Evolutionary conservation across 2,888 invertebrate genomes (phyloP).

Genomic region (Nephrotoma appendiculata): DNA sequence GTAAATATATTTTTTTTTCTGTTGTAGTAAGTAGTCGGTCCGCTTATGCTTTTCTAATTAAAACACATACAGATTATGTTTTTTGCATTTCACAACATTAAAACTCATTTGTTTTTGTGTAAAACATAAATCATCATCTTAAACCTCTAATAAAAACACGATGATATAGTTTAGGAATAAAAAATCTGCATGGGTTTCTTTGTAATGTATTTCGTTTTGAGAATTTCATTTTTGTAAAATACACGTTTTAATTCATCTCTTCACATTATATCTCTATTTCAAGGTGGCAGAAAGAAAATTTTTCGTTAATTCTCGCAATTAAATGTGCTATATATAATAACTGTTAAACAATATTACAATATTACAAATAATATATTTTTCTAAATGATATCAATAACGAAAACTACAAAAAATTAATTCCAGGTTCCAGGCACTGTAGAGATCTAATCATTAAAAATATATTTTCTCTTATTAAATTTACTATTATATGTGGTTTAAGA

Average conservation of each 20-base stretch:
- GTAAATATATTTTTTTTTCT: slow-evolving; percentile 31
- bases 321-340: background rate
- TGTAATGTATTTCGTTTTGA: background rate
- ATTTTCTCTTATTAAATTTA: background rate
- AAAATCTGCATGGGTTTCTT: background rate
- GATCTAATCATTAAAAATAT: background rate
- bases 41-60: background rate
- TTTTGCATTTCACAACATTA: background rate
- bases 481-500: background rate
- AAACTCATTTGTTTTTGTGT: background rate
- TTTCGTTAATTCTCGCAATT: background rate
- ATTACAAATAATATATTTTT: background rate
- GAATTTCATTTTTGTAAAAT: background rate
- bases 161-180: background rate
- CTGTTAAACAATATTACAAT: background rate
- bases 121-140: background rate
- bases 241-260: background rate
- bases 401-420: background rate
- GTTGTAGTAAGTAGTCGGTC: background rate
- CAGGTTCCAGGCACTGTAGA: slow-evolving; percentile 5
- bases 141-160: background rate
- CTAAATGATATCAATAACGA: background rate
- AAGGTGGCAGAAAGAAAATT: background rate
- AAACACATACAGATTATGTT: background rate
- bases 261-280: background rate